Percentiles rank a stretch among this genome's conserved stretches.
Conservation (phyloP, 2,888 invertebrate genomes). For the Lingula anatina region DNA sequence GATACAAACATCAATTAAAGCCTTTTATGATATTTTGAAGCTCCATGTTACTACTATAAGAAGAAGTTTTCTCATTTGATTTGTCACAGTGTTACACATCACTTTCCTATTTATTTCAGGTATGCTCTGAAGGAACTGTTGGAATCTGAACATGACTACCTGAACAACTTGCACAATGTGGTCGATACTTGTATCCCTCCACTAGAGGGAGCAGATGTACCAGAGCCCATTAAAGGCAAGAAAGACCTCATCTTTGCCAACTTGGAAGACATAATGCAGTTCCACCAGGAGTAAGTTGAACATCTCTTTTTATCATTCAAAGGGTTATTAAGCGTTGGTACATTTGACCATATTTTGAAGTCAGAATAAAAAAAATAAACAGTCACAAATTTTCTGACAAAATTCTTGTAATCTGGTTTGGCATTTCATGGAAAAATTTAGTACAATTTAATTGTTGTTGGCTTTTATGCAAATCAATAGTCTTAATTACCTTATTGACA, state of each 20-base stretch:
- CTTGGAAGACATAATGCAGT: slow-evolving; percentile 82
- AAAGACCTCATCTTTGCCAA: slow-evolving; percentile 71
- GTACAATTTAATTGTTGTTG: no score
- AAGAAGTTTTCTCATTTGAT: neutral
- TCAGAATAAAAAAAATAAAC: no score
- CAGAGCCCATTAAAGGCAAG: slow-evolving; percentile 19
- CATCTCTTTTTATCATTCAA: neutral
- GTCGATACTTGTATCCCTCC: slow-evolving; percentile 23
- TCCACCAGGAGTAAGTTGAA: slow-evolving; percentile 77
- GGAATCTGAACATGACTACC: slow-evolving; percentile 54
- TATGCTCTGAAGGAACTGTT: slow-evolving; percentile 53
- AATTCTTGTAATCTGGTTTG: no score
- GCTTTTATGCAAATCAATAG: no score
- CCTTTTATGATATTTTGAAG: neutral
- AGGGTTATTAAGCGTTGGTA: no score
- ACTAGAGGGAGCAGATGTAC: slow-evolving; percentile 16
- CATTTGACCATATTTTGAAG: no score
- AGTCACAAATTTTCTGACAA: no score
- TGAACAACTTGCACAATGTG: slow-evolving; percentile 28
- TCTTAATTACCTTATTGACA: no score
- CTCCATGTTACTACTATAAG: neutral
- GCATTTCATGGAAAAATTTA: no score
- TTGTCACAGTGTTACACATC: neutral
- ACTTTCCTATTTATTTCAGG: slow-evolving; percentile 29
- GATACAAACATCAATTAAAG: neutral